Evolutionary conservation across 37 sponge, comb jelly and placozoan genomes (phyloP), one percentile per base, ranked within the genome.

Genomic region (Diacarnus erythraeanus): DNA sequence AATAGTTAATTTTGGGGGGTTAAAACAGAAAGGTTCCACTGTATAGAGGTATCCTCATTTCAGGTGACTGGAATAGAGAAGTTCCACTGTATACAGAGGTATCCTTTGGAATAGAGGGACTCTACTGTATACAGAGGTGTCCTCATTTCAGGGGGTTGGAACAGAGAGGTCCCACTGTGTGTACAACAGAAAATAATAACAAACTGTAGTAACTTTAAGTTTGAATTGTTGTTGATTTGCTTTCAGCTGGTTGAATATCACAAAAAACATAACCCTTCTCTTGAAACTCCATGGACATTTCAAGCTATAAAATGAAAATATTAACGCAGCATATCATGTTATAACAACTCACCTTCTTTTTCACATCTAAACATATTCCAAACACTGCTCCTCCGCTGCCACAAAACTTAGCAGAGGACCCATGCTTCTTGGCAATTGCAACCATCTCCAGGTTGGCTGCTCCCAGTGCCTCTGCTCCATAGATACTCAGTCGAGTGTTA

Each of bases 301-400:
- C 71, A 0, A 75, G 51, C 18, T 40, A 25, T 3, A 60, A 40
- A 69, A 36, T 77, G 64, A 25, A 10, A 44, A 26, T 31, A 79
- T 18, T 72, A 61, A 25, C 26, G 2, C 27, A 33, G 54, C 4
- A 67, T 44, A n/a, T 67, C 38, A 42, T 10, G 25, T 36, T 4
- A 78, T 64, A 6, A 56, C 0, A 26, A 1, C 75, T 57, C 44
- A 89, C 90, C 79, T 93, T 86, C 35, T 67, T 64, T 1, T 74
- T 10, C 18, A 54, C 44, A 71, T 94, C 88, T 4, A 42, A 35
- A 82, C 95, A 94, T 39, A 82, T 5, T 25, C 95, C 95, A 79
- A 94, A 74, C 0, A 94, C 92, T 18, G 95, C 95, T 29, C 93
- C 93, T 38, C 91, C 91, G 81, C 95, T 94, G 2, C 95, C 95